These are phyloP conservation scores for Takifugu bimaculatus DNA, from an alignment of 2,113 vertebrate genomes.

Conservation along the genomic window DNA sequence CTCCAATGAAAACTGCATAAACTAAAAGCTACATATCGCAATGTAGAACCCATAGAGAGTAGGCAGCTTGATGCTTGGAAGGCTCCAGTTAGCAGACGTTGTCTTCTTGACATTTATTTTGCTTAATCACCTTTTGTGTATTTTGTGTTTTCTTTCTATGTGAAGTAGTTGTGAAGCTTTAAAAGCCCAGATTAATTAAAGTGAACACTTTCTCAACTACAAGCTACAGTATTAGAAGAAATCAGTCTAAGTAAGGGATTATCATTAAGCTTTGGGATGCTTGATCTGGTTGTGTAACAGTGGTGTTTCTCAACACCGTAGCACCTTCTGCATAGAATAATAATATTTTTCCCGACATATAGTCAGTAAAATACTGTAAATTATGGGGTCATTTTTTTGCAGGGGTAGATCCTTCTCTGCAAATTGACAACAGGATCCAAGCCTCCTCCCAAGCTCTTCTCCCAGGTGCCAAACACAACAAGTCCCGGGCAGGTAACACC, in stretches of 20 bases:
- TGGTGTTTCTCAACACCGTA: conserved; percentile 1
- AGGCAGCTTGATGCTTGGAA: conserved; percentile 35
- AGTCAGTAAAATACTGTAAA: not conserved
- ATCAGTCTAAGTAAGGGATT: conserved; percentile 40
- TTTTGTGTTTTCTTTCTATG: conserved; percentile 40
- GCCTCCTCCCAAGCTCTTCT: conserved; percentile 73
- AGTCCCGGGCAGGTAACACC: conserved; percentile 79
- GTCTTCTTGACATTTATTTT: conserved; percentile 36
- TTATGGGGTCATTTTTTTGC: conserved; percentile 34
- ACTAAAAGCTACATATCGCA: conserved; percentile 21
- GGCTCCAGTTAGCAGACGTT: conserved; percentile 20
- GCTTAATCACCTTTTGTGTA: conserved; percentile 42
- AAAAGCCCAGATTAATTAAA: conserved; percentile 43
- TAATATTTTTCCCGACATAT: not conserved
- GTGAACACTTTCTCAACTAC: conserved; percentile 37
- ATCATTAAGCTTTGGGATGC: conserved; percentile 39
- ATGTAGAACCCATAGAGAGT: conserved; percentile 3
- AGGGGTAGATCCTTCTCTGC: conserved; percentile 90
- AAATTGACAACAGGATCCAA: conserved; percentile 81
- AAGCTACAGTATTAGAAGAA: conserved; percentile 37
- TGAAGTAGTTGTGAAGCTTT: conserved; percentile 29
- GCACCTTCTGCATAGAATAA: conserved; percentile 2
- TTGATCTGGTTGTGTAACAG: conserved; percentile 22
- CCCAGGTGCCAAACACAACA: conserved; percentile 77
- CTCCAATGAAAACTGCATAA: conserved; percentile 37